Evolutionary conservation across 1,140 invertebrate species (phyloP).

Genomic region (Dreissena rostriformis): DNA sequence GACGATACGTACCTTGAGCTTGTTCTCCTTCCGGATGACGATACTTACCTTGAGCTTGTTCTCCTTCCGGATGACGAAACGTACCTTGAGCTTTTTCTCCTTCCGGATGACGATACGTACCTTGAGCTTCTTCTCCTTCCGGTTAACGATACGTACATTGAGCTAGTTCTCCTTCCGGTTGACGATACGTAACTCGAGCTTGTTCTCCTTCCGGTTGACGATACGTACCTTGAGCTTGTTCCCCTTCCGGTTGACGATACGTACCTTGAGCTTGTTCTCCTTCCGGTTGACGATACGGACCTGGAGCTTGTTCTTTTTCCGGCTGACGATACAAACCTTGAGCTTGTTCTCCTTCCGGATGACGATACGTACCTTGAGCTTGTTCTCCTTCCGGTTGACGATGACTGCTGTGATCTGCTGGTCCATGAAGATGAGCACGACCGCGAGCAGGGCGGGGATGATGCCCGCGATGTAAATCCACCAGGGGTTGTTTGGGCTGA

Average conservation of each 20-base stretch:
- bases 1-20: slow-evolving; percentile 95
- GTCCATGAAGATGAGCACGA: slow-evolving; percentile 99
- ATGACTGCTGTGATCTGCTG: slow-evolving; percentile 99
- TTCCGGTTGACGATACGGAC: slow-evolving; percentile 97
- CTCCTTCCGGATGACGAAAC: slow-evolving; percentile 98
- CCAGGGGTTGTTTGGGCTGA: slow-evolving; percentile 89
- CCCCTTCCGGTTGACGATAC: slow-evolving; percentile 98
- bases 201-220: slow-evolving; percentile 99
- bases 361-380: slow-evolving; percentile 95
- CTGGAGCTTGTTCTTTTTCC: slow-evolving; percentile 98
- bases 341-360: slow-evolving; percentile 99
- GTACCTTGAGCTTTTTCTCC: slow-evolving; percentile 97
- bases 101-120: slow-evolving; percentile 99
- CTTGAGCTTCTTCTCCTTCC: slow-evolving; percentile 99
- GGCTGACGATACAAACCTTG: slow-evolving; percentile 94
- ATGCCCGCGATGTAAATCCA: slow-evolving; percentile 92
- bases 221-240: slow-evolving; percentile 97
- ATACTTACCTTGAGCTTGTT: slow-evolving; percentile 97
- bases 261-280: slow-evolving; percentile 97
- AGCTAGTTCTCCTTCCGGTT: slow-evolving; percentile 99
- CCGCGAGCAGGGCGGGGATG: slow-evolving; percentile 95
- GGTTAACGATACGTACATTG: slow-evolving; percentile 92
- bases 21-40: slow-evolving; percentile 99
- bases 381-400: slow-evolving; percentile 99
- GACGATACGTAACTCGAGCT: slow-evolving; percentile 95